Evolutionary conservation across 2,797 vertebrate genomes (phyloP), one percentile per base, ranked within the genome.

Genomic region (Hydrophis major): DNA sequence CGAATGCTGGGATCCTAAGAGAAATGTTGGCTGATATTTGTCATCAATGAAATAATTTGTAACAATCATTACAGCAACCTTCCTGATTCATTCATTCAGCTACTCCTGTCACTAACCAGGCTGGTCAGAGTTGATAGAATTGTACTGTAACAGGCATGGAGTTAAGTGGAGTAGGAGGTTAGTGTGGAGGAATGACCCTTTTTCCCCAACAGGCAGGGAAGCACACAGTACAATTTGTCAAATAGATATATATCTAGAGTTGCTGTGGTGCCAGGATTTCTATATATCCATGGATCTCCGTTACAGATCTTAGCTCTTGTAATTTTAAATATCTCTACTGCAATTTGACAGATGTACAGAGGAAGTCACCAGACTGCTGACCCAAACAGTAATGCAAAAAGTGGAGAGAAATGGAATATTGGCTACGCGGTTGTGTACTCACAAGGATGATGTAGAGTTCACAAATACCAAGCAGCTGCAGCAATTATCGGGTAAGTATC

Each of bases 371-470:
- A 94, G 95, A 6, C 98, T 97, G 95, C 97, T 99, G 93, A 96
- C 97, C 94, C 96, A 97, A 92, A 99, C 99, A 0, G 97, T 98
- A 90, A 95, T 97, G 93, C 98, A 99, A 95, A 97, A 94, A 86
- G 98, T 99, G 3, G 99, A 99, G 96, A 97, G 94, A 90, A 98
- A 99, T 12, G 99, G 99, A 61, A 99, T 99, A 94, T 96, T 99
- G 94, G 99, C 99, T 27, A 99, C 99, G 0, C 97, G 98, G 92
- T 98, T 99, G 61, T 99, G 99, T 96, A 99, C 99, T 0, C 99
- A 99, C 97, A 99, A 99, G 96, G 98, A 99, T 61, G 99, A 99
- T 0, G 99, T 99, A 92, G 99, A 99, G 94, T 96, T 99, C 89
- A 99, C 99, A 13, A 99, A 99, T 0, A 97, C 98, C 93, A 98